A percentile compares a stretch with the other conserved stretches of the same genome.
Conservation (phyloP, 2,888 invertebrate species). For the Yponomeuta sedellus region DNA sequence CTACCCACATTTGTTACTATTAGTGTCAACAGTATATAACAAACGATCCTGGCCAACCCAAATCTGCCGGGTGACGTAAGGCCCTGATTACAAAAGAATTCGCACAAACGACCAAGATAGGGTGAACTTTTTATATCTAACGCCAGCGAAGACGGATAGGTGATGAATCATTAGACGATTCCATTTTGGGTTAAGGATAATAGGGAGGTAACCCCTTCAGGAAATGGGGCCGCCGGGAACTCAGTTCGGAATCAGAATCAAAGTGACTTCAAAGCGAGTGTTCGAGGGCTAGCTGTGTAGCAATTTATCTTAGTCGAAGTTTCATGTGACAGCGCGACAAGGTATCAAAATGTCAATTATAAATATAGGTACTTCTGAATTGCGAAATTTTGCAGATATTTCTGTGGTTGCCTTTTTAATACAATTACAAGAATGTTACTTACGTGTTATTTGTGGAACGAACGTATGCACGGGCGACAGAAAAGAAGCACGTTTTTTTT, state of each 20-base stretch:
- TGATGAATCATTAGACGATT: conserved; percentile 4
- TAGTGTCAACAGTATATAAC: conserved; percentile 32
- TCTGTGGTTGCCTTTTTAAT: neutral
- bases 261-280: neutral
- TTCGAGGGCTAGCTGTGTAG: neutral
- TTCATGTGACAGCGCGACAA: neutral
- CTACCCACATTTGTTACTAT: conserved; percentile 29
- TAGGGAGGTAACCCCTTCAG: neutral
- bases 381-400: neutral
- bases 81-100: conserved; percentile 33
- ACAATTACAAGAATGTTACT: neutral
- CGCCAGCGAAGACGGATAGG: neutral
- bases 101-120: conserved; percentile 28
- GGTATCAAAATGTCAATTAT: neutral
- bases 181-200: neutral
- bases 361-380: neutral
- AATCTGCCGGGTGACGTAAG: conserved; percentile 23
- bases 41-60: conserved; percentile 29
- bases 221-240: neutral
- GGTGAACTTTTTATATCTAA: conserved; percentile 16
- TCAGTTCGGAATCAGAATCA: neutral
- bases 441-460: neutral
- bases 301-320: neutral
- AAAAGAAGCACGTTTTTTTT: conserved; percentile 25
- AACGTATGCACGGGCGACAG: conserved; percentile 22